Base-by-base conservation (phyloP, 2,797 vertebrate genomes). In the Etheostoma nigrum region DNA sequence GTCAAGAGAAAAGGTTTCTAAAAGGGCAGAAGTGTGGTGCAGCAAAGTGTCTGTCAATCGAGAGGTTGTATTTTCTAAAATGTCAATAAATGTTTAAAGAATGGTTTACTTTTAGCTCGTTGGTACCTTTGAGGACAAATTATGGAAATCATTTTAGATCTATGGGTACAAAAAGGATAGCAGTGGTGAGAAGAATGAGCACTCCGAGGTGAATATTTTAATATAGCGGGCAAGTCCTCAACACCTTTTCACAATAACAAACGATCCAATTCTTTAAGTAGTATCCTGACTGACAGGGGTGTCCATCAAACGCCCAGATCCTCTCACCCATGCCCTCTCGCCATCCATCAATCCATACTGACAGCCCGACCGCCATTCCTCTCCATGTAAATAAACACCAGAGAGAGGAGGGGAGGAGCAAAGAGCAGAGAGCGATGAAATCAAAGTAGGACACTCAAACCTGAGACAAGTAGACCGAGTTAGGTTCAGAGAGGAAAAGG, bases 381-480 rank as follows among this genome's bases (percentile, higher is more conserved):
- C 72, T 67, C 77, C 57, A 70, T 83, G 86, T 88, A 91, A 90
- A 94, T 91, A 95, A 94, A 94, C 86, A 91, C 86, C 70, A 44
- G 66, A 52, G 36, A 74, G 69, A 72, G 48, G 63, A 71, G 70
- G 45, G 66, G 62, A 72, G 81, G 69, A 62, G 82, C 60, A 73
- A 60, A 70, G 59, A 69, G 60, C 19, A 47, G 16, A 5, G 25
- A 21, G 40, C 44, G 25, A 63, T 55, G 60, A 76, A 86, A 85
- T 86, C 63, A 84, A 92, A 91, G 83, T 87, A 89, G 86, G 87
- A 62, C 85, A 82, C 60, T 74, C 58, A 64, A 86, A 88, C 82
- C 71, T 68, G 40, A 84, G 72, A 84, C 61, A 67, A 59, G 60
- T 66, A 76, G 82, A 48, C 72, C 60, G 6, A 61, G 65, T 68